Conservation (phyloP, 2,113 vertebrate genomes). For the Australoheros scitulus region DNA sequence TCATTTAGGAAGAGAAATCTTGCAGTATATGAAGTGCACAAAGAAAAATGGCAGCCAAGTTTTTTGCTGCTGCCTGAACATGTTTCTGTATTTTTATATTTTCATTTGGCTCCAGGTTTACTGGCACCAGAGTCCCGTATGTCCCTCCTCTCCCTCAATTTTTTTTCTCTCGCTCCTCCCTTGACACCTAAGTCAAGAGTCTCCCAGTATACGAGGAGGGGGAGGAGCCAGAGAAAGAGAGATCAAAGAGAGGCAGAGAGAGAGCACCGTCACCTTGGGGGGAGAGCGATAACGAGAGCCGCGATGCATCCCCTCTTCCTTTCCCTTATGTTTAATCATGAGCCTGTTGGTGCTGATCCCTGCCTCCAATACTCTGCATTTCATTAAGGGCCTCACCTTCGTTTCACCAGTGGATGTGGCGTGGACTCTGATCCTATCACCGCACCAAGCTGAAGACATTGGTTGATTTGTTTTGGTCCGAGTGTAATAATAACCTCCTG, state of each 20-base stretch:
- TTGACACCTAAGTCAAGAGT: constrained; percentile 66
- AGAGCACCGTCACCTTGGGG: constrained; percentile 67
- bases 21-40: constrained; percentile 22
- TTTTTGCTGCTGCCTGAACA: constrained; percentile 6
- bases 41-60: background rate
- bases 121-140: constrained; percentile 10
- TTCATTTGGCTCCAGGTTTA: background rate
- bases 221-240: constrained; percentile 21
- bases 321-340: constrained; percentile 73
- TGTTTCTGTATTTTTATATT: background rate
- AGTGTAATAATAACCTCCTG: constrained; percentile 38
- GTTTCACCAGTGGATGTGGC: background rate
- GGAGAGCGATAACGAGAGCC: constrained; percentile 40
- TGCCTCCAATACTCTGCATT: constrained; percentile 36
- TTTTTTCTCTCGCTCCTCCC: constrained; percentile 35
- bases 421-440: constrained; percentile 46
- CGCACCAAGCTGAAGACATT: constrained; percentile 25
- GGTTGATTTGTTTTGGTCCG: constrained; percentile 47
- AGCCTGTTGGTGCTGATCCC: constrained; percentile 65
- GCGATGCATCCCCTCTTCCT: constrained; percentile 53
- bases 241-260: constrained; percentile 52
- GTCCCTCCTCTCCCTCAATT: constrained; percentile 2
- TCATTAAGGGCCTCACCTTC: constrained; percentile 57
- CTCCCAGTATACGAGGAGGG: constrained; percentile 34
- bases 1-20: constrained; percentile 55